A percentile compares a stretch with the other conserved stretches of the same genome.
Conservation (phyloP, 2,888 invertebrate species). For the Lycia hirtaria region DNA sequence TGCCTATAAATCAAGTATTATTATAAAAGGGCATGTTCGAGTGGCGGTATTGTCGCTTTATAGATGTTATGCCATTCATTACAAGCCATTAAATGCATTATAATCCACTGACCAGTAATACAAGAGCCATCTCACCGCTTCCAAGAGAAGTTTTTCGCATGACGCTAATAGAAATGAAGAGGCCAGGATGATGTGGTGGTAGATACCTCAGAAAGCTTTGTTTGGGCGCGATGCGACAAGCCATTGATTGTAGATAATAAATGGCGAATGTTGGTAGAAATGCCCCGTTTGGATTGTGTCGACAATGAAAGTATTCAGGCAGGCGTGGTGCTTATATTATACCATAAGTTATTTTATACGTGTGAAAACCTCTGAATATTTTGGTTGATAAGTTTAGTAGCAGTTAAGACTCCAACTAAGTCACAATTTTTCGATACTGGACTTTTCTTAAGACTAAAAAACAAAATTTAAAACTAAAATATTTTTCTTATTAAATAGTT, state of each 20-base stretch:
- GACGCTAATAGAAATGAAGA: conserved; percentile 56
- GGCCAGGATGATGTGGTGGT: conserved; percentile 60
- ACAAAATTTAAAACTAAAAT: too few species aligned
- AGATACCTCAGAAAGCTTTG: conserved; percentile 78
- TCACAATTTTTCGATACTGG: too few species aligned
- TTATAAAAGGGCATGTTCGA: conserved; percentile 81
- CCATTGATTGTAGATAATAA: conserved; percentile 80
- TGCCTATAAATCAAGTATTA: conserved; percentile 81
- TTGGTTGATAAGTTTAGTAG: neutral
- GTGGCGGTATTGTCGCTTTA: conserved; percentile 82
- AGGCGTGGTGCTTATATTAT: conserved; percentile 24
- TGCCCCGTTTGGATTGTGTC: conserved; percentile 40
- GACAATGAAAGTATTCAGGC: conserved; percentile 36
- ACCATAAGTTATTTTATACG: neutral
- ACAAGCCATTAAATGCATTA: conserved; percentile 84
- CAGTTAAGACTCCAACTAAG: neutral
- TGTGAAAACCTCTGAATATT: neutral
- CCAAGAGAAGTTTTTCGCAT: conserved; percentile 41
- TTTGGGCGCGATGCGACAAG: conserved; percentile 81
- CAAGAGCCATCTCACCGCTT: conserved; percentile 48
- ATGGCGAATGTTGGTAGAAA: conserved; percentile 75
- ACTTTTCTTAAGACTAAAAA: too few species aligned
- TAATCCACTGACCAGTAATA: conserved; percentile 64
- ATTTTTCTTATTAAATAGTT: too few species aligned
- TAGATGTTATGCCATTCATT: conserved; percentile 85